phyloP scores from a whole-genome alignment of 2,797 vertebrate genomes.

The Malurus splendens region DNA sequence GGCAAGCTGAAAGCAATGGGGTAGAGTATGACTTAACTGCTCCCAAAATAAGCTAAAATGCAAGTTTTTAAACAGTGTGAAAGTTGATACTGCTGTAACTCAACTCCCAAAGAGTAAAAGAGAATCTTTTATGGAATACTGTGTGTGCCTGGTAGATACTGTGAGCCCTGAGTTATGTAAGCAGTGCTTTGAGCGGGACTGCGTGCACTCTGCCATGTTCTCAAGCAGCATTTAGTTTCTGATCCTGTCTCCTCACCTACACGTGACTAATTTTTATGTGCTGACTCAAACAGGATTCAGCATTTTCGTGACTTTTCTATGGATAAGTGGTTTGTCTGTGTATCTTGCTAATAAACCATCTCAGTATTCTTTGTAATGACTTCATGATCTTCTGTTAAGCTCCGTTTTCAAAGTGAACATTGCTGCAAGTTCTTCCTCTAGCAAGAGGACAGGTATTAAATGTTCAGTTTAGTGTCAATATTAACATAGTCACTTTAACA shows the following conservation, averaged over 20 bases:
- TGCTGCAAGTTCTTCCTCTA: background rate
- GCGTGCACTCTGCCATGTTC: fast-evolving
- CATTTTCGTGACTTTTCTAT: background rate
- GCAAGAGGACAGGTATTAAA: background rate
- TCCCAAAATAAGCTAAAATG: background rate
- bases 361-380: background rate
- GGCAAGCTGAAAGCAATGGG: background rate
- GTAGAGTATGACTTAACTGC: background rate
- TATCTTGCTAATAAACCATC: background rate
- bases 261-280: background rate
- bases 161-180: background rate
- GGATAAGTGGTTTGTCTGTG: background rate
- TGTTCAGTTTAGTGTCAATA: background rate
- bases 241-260: background rate
- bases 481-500: background rate
- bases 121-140: background rate
- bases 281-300: background rate
- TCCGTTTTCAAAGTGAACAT: background rate
- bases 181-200: background rate
- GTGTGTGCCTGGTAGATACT: background rate
- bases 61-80: conserved; percentile 34
- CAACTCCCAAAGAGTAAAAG: background rate
- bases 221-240: background rate
- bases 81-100: background rate
- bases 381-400: background rate